Conservation (phyloP, 2,113 vertebrate genomes). For the Eulacestoma nigropectus region DNA sequence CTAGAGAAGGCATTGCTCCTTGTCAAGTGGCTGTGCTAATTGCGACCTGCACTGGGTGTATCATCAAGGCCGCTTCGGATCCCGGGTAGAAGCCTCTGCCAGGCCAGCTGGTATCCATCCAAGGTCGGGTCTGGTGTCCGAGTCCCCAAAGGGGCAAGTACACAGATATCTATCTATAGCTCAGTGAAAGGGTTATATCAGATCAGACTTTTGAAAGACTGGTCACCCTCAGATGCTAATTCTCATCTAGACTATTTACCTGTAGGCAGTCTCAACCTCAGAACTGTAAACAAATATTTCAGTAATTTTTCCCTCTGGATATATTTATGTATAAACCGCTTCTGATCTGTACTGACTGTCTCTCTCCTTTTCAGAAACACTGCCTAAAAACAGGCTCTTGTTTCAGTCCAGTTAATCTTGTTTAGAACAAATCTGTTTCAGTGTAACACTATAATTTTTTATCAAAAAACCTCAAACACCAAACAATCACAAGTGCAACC, state of each 20-base stretch:
- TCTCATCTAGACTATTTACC: neutral
- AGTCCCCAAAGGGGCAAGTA: neutral
- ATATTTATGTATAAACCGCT: neutral
- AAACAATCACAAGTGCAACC: neutral
- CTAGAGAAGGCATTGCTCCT: neutral
- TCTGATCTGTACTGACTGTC: constrained; percentile 8
- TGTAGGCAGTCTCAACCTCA: neutral
- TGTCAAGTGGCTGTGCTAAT: neutral
- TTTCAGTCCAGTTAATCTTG: neutral
- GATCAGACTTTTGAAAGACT: neutral
- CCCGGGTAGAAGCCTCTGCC: neutral
- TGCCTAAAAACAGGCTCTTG: neutral
- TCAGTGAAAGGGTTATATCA: neutral
- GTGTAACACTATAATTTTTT: neutral
- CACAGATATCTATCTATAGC: neutral
- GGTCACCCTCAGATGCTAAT: neutral
- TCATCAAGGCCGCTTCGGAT: neutral
- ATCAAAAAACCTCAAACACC: neutral
- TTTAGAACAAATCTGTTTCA: neutral
- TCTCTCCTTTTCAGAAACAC: neutral
- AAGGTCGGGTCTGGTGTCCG: neutral
- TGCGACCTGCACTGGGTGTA: neutral
- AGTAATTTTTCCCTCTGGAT: neutral
- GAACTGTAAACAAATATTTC: constrained; percentile 8
- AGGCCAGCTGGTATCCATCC: neutral